Conservation (phyloP, 2,888 invertebrate species). For the Agrenia bidenticulata region DNA sequence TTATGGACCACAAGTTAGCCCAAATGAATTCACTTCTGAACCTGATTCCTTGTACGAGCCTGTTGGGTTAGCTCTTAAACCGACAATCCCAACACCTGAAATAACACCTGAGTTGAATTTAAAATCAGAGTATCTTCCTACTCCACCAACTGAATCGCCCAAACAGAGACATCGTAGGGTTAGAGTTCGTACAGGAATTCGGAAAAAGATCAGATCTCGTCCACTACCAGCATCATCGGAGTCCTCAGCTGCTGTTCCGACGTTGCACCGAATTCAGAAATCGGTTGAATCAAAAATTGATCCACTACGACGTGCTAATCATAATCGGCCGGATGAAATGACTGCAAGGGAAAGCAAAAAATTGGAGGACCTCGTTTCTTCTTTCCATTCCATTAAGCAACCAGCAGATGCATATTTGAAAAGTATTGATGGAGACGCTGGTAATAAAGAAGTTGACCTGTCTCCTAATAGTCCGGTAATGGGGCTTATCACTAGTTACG, state of each 20-base stretch:
- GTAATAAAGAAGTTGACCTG: conserved; percentile 39
- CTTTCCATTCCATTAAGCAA: too few species aligned
- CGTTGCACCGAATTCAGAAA: too few species aligned
- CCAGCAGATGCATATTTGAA: neutral
- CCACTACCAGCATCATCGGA: neutral
- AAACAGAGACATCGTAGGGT: conserved; percentile 1
- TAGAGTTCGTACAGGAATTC: conserved; percentile 12
- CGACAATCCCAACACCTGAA: conserved; percentile 25
- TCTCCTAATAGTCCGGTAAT: conserved; percentile 49
- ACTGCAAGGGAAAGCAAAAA: too few species aligned
- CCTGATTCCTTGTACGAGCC: neutral
- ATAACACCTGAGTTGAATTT: conserved; percentile 27
- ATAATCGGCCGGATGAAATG: too few species aligned
- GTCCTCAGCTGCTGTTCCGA: neutral
- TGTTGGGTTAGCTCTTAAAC: conserved; percentile 4
- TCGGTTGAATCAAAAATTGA: too few species aligned
- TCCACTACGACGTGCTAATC: too few species aligned
- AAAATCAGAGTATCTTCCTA: conserved; percentile 20
- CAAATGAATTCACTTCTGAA: neutral
- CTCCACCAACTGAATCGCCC: conserved; percentile 33
- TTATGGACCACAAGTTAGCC: neutral
- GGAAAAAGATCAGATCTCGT: neutral
- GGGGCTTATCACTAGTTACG: conserved; percentile 48
- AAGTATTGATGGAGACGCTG: neutral
- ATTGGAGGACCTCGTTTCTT: too few species aligned